Conservation (phyloP, 2,888 invertebrate genomes). For the Drosophila seclusa region DNA sequence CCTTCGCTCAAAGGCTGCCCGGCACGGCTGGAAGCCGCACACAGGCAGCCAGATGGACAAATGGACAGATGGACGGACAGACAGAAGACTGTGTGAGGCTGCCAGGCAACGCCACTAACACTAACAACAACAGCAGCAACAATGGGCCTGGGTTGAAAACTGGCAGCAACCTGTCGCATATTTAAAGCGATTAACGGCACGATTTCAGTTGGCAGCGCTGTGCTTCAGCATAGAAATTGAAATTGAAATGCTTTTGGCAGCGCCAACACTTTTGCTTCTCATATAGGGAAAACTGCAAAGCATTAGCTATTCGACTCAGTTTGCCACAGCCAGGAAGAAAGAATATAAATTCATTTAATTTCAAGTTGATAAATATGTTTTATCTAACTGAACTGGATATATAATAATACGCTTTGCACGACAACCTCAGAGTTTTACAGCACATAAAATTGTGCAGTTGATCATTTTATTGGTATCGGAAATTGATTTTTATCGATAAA, state of each 20-base stretch:
- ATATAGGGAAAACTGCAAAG: conserved; percentile 7
- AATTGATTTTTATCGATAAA: neutral
- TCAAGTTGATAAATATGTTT: neutral
- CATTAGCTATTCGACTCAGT: neutral
- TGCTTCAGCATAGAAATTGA: conserved; percentile 64
- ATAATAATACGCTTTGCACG: neutral
- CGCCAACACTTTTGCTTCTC: conserved; percentile 64
- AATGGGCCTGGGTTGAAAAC: conserved; percentile 42
- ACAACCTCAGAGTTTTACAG: neutral
- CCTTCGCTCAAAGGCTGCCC: conserved; percentile 68
- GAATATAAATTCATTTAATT: neutral
- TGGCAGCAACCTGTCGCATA: conserved; percentile 76
- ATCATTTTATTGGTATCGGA: neutral
- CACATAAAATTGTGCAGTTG: neutral
- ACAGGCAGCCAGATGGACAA: conserved; percentile 18
- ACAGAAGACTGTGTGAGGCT: conserved; percentile 20
- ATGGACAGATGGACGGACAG: conserved; percentile 6
- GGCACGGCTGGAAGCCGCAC: conserved; percentile 54
- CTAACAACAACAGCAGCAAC: conserved; percentile 32
- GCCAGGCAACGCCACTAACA: conserved; percentile 40
- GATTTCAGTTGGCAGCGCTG: conserved; percentile 62
- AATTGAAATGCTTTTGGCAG: conserved; percentile 80
- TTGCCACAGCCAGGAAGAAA: neutral
- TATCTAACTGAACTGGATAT: neutral
- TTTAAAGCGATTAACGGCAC: conserved; percentile 78